These are phyloP conservation scores for Syngnathus acus DNA, from an alignment of 2,797 vertebrate genomes.

Conservation along the genomic window DNA sequence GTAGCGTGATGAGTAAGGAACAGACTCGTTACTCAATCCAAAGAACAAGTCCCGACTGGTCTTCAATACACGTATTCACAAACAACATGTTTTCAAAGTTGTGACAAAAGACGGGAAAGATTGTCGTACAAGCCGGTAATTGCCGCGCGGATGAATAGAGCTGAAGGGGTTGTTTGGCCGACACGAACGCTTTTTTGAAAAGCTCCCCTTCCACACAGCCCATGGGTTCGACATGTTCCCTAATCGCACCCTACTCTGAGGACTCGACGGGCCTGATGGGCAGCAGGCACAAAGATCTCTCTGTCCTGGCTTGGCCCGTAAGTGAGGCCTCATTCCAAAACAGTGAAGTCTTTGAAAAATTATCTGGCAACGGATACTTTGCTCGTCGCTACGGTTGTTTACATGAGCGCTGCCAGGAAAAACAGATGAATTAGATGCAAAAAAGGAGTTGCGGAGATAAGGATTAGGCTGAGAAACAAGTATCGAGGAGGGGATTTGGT, in stretches of 20 bases:
- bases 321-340: constrained; percentile 56
- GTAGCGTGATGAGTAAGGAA: constrained; percentile 26
- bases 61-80: neutral
- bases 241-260: constrained; percentile 46
- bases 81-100: constrained; percentile 53
- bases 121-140: constrained; percentile 67
- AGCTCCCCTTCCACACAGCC: constrained; percentile 53
- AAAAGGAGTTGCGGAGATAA: constrained; percentile 21
- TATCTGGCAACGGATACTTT: constrained; percentile 46
- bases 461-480: constrained; percentile 20
- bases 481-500: constrained; percentile 1
- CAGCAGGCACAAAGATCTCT: constrained; percentile 64
- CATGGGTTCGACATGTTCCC: constrained; percentile 45
- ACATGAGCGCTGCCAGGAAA: constrained; percentile 39
- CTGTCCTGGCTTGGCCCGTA: constrained; percentile 57
- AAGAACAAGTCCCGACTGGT: constrained; percentile 2
- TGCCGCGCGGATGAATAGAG: constrained; percentile 55
- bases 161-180: constrained; percentile 56
- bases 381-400: constrained; percentile 36
- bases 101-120: constrained; percentile 53
- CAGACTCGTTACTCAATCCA: constrained; percentile 4
- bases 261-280: constrained; percentile 49
- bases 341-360: constrained; percentile 68
- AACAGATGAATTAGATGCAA: constrained; percentile 50
- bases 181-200: constrained; percentile 56